phyloP scores from a whole-genome alignment of 1,140 invertebrate genomes.

The Drosophila persimilis region DNA sequence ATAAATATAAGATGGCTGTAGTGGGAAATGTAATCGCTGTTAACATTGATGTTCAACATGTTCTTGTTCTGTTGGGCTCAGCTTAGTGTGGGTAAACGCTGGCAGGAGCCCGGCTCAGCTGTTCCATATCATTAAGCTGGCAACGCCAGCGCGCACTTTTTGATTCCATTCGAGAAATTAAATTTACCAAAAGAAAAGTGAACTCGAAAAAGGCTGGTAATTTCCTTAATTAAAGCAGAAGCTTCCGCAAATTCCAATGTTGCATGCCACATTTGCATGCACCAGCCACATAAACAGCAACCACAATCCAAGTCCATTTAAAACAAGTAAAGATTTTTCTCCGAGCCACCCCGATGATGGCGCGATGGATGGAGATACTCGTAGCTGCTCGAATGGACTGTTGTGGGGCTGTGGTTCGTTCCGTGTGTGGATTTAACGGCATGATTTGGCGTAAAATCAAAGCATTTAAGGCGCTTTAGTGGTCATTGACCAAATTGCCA shows the following conservation, averaged over 20 bases:
- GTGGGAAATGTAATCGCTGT: too few relatives aligned
- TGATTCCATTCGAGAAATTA: neutral
- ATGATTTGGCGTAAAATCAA: conserved; percentile 69
- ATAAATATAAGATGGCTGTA: too few relatives aligned
- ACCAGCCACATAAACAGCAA: conserved; percentile 11
- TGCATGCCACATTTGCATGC: conserved; percentile 39
- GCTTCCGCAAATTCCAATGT: conserved; percentile 20
- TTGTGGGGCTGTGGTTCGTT: conserved; percentile 37
- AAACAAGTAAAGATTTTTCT: conserved; percentile 23
- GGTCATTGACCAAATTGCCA: conserved; percentile 60
- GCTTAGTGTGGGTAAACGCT: too few relatives aligned
- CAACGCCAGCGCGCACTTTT: conserved; percentile 6
- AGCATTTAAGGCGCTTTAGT: conserved; percentile 70
- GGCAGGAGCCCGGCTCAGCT: neutral
- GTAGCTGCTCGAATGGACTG: neutral
- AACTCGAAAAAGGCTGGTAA: conserved; percentile 5
- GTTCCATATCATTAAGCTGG: conserved; percentile 19
- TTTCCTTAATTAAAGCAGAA: conserved; percentile 41
- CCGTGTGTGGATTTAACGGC: conserved; percentile 71
- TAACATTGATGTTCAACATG: too few relatives aligned
- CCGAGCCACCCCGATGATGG: too few relatives aligned
- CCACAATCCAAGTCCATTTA: conserved; percentile 48
- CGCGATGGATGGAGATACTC: conserved; percentile 6
- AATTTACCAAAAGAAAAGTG: conserved; percentile 1
- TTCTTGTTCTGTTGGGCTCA: too few relatives aligned